A percentile compares a stretch with the other conserved stretches of the same genome.
Conservation (phyloP, 1,140 invertebrate genomes). For the Brachionus manjavacas region DNA sequence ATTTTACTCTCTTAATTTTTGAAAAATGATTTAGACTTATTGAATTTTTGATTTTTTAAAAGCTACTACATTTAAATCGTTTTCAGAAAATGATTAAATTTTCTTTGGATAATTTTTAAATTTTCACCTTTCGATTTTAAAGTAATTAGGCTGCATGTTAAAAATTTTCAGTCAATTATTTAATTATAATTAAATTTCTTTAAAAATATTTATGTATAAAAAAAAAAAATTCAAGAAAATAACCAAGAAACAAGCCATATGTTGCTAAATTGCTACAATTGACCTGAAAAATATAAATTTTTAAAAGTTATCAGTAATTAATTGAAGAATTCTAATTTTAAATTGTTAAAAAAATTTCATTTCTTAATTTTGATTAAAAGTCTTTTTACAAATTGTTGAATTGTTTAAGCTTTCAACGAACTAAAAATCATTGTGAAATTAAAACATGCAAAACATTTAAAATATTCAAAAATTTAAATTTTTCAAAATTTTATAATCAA, state of each 20-base stretch:
- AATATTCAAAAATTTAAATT: not conserved
- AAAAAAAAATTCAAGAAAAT: not conserved
- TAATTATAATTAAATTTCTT: not conserved
- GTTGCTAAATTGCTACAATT: not conserved
- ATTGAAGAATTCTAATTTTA: not conserved
- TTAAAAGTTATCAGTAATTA: not conserved
- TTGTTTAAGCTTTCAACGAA: not conserved
- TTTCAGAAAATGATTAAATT: no score
- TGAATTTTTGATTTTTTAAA: no score
- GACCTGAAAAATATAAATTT: not conserved
- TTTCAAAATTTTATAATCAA: not conserved
- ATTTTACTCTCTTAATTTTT: no score
- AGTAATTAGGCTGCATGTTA: no score
- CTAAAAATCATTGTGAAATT: not conserved
- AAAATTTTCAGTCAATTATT: no score
- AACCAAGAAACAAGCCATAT: not conserved
- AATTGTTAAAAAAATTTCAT: not conserved
- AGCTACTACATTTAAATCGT: no score
- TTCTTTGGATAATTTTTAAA: no score
- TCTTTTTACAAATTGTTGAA: not conserved
- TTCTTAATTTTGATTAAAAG: not conserved
- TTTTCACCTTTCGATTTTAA: no score
- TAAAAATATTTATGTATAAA: not conserved
- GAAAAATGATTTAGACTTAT: no score
- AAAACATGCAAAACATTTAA: not conserved